Base-by-base conservation (phyloP, 2,888 invertebrate species). In the Apoda limacodes region DNA sequence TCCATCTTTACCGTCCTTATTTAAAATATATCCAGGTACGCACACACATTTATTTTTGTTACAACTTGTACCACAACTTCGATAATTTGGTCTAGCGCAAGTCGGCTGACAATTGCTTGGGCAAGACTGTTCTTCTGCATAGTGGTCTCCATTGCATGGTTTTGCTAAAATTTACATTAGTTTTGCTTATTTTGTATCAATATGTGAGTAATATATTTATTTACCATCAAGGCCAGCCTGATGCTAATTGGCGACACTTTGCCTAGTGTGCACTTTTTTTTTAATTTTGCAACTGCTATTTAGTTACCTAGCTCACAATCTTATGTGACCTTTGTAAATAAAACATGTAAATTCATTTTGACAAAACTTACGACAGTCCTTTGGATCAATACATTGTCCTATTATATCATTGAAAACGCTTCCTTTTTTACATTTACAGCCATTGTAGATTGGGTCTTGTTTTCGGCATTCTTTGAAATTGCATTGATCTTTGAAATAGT, bases 11-110 rank as follows among this genome's bases (percentile, higher is more conserved):
- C 43, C 32, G 2, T 15, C 12, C 9, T 43, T 24, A 9, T 34
- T 30, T 12, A 50, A 21, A n/a, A 54, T 33, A n/a, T 39, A 49
- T 0, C 52, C 52, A 2, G 30, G 11, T 14, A 40, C 28, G 24
- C 52, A 55, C 7, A 6, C 17, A 17, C 17, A 17, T 17, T 7
- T 7, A 49, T 5, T 47, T 43, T 9, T 37, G 3, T n/a, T 9
- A 11, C 13, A 10, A 13, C 13, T 14, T 20, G 22, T 14, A 12
- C 9, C 11, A 5, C n/a, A 24, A 12, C 22, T 30, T 17, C 22
- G 7, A 6, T 40, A 35, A 9, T 32, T 29, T 1, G 45, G 46
- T 2, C 39, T 37, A 1, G 34, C 39, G 13, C 47, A 50, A 9
- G 49, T 46, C 3, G 45, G 39, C 27, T 40, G 39, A 21, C 48